A percentile compares a stretch with the other conserved stretches of the same genome.
phyloP scores from a whole-genome alignment of 2,797 vertebrate species.

The Fistularia commersonii region DNA sequence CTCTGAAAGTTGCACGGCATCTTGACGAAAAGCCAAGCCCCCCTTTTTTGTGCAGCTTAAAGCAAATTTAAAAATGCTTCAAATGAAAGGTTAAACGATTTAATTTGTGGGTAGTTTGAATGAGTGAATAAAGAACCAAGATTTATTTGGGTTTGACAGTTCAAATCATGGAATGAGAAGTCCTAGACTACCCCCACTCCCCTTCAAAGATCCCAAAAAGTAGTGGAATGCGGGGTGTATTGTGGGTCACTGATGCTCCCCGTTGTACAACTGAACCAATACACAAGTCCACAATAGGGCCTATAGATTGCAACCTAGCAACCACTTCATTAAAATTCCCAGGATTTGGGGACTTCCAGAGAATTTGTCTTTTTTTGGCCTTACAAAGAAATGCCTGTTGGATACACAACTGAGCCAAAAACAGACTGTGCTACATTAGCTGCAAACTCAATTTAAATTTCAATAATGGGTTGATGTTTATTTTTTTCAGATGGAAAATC shows the following conservation, averaged over 20 bases:
- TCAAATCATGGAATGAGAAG: conserved; percentile 40
- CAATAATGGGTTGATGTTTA: background rate
- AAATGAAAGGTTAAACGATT: too few relatives aligned
- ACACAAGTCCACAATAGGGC: conserved; percentile 63
- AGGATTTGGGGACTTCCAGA: conserved; percentile 63
- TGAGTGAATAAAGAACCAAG: too few relatives aligned
- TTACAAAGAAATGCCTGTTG: conserved; percentile 62
- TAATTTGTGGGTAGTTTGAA: too few relatives aligned
- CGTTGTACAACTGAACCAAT: conserved; percentile 58
- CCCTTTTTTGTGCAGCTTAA: too few relatives aligned
- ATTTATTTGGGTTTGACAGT: conserved; percentile 4
- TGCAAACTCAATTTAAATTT: conserved; percentile 4
- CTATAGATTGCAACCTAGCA: conserved; percentile 74
- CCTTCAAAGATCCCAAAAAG: conserved; percentile 43
- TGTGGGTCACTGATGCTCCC: conserved; percentile 60
- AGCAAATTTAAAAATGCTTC: too few relatives aligned
- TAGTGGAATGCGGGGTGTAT: conserved; percentile 60
- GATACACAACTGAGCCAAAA: conserved; percentile 23
- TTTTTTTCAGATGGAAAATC: conserved; percentile 4
- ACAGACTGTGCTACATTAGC: conserved; percentile 9
- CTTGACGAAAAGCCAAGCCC: too few relatives aligned
- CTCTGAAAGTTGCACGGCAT: too few relatives aligned
- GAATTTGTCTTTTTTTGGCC: conserved; percentile 46
- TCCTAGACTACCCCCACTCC: conserved; percentile 31
- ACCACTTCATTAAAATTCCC: conserved; percentile 70